Evolutionary conservation across 1,140 invertebrate species (phyloP).

Genomic region (Lucilia cuprina): DNA sequence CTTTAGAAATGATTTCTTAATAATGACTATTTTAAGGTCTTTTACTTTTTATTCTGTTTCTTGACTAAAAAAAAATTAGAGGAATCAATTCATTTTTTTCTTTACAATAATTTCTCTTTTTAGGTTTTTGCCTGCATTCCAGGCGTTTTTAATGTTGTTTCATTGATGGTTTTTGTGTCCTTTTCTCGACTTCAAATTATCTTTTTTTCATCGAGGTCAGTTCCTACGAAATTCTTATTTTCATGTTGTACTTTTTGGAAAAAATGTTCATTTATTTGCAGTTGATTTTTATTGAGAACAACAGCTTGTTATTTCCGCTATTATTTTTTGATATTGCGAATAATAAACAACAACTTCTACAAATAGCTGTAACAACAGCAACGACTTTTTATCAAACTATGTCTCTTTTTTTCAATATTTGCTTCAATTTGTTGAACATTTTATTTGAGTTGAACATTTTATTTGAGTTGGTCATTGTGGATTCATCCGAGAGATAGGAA

Average conservation of each 20-base stretch:
- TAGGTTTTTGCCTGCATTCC: not conserved
- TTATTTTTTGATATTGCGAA: not conserved
- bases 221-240: not conserved
- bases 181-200: not conserved
- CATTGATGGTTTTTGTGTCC: not conserved
- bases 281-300: not conserved
- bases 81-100: not conserved
- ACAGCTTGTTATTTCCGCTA: not conserved
- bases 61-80: not conserved
- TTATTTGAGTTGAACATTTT: not conserved
- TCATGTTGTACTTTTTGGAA: not conserved
- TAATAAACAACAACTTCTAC: not conserved
- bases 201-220: not conserved
- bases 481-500: not conserved
- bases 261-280: not conserved
- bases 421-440: not conserved
- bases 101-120: not conserved
- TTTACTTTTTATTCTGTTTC: not conserved
- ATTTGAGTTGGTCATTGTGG: not conserved
- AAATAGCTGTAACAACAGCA: too few relatives aligned
- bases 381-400: not conserved
- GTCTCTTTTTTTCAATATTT: not conserved
- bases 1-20: not conserved
- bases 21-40: not conserved
- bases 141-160: not conserved